phyloP scores from a whole-genome alignment of 1,140 invertebrate genomes.

The Zaprionus ghesquierei region DNA sequence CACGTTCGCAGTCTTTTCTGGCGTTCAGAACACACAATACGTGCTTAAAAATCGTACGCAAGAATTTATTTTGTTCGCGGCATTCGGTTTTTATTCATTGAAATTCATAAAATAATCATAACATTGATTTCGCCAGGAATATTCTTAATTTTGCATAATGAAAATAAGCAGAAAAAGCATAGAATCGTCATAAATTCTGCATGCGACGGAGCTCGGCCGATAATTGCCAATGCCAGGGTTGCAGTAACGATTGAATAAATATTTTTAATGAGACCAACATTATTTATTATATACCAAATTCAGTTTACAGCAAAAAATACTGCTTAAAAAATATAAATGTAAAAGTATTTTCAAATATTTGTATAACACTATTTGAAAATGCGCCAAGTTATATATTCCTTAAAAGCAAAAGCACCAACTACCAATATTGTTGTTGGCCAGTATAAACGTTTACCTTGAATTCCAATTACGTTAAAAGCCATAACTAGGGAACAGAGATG shows the following conservation, averaged over 20 bases:
- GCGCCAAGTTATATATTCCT: conserved; percentile 49
- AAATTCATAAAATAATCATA: conserved; percentile 9
- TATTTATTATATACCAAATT: conserved; percentile 5
- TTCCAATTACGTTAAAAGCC: conserved; percentile 57
- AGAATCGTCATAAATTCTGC: conserved; percentile 41
- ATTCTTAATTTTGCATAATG: conserved; percentile 40
- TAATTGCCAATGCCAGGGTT: conserved; percentile 26
- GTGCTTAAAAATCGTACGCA: conserved; percentile 1
- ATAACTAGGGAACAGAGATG: conserved; percentile 67
- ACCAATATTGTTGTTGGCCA: conserved; percentile 43
- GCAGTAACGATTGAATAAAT: background rate
- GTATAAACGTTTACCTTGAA: conserved; percentile 23
- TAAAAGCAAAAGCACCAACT: conserved; percentile 50
- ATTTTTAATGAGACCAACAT: background rate
- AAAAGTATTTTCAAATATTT: background rate
- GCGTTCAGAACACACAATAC: conserved; percentile 4
- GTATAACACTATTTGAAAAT: conserved; percentile 44
- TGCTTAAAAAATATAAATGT: background rate
- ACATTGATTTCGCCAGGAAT: conserved; percentile 14
- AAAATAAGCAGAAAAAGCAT: conserved; percentile 36
- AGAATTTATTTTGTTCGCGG: conserved; percentile 18
- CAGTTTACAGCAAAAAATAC: background rate
- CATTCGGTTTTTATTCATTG: conserved; percentile 13
- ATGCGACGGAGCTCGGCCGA: conserved; percentile 39
- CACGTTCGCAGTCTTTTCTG: conserved; percentile 39